Evolutionary conservation across 2,797 vertebrate species (phyloP).

Genomic region (Sternotherus odoratus): DNA sequence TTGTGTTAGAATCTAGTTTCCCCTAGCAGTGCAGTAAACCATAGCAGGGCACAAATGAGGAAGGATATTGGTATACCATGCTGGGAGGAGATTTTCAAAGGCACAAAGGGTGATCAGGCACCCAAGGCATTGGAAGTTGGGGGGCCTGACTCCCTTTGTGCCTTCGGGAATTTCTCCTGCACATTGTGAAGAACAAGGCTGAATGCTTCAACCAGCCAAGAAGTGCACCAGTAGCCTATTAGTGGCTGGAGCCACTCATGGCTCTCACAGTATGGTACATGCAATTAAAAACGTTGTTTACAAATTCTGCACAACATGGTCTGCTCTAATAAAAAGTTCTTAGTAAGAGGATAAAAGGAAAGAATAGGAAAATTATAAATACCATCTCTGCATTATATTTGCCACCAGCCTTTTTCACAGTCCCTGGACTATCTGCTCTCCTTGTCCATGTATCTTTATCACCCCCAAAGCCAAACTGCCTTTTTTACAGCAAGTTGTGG

Average conservation of each 20-base stretch:
- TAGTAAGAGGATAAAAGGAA: neutral
- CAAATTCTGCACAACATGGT: neutral
- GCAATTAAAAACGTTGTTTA: neutral
- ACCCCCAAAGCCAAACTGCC: rapidly evolving
- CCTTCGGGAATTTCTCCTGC: neutral
- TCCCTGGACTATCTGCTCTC: neutral
- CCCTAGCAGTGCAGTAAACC: no score
- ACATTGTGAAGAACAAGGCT: slow-evolving; percentile 2
- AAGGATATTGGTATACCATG: no score
- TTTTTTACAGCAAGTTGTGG: neutral
- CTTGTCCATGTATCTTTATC: neutral
- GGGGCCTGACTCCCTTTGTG: neutral
- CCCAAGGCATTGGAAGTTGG: neutral
- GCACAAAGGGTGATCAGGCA: neutral
- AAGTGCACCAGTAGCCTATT: neutral
- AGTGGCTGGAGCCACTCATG: neutral
- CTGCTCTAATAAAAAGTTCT: slow-evolving; percentile 11
- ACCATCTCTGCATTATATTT: neutral
- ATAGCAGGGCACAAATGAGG: no score
- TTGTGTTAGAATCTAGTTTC: no score
- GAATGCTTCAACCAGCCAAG: neutral
- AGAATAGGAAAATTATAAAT: neutral
- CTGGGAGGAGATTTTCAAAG: slow-evolving; percentile 22
- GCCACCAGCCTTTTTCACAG: neutral
- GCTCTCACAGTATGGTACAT: slow-evolving; percentile 8